phyloP scores from a whole-genome alignment of 2,888 invertebrate genomes.

The Busseola fusca region DNA sequence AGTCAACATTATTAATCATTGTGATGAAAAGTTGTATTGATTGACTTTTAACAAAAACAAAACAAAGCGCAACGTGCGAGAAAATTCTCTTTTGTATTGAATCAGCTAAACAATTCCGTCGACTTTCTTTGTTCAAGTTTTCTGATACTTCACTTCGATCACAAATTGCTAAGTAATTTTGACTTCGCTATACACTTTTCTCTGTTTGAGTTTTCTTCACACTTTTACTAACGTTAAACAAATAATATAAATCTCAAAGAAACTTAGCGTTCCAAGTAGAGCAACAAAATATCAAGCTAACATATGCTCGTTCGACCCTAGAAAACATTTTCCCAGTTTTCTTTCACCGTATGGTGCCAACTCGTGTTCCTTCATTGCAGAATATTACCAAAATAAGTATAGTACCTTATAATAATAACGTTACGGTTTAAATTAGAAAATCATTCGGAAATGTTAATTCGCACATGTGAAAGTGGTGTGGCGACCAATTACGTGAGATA shows the following conservation, averaged over 20 bases:
- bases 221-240: conserved; percentile 32
- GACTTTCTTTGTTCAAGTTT: conserved; percentile 44
- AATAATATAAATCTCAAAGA: conserved; percentile 34
- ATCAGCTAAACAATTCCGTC: conserved; percentile 7
- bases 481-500: conserved; percentile 50
- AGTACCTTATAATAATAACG: conserved; percentile 14
- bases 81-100: conserved; percentile 30
- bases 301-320: conserved; percentile 52
- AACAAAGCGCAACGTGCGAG: conserved; percentile 11
- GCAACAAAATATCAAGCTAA: conserved; percentile 60
- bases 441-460: conserved; percentile 29
- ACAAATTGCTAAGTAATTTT: conserved; percentile 55
- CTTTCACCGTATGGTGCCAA: conserved; percentile 53
- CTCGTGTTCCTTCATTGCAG: conserved; percentile 38
- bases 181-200: conserved; percentile 26
- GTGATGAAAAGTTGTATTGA: conserved; percentile 20
- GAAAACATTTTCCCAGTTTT: conserved; percentile 60
- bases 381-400: conserved; percentile 23
- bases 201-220: conserved; percentile 29
- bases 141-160: conserved; percentile 32
- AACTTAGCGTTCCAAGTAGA: conserved; percentile 36
- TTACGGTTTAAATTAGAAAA: conserved; percentile 47
- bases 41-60: conserved; percentile 25
- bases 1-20: conserved; percentile 31
- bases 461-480: conserved; percentile 44